Percentiles rank a stretch among this genome's conserved stretches.
Conservation (phyloP, 92 coral and sea anemone genomes). For the Nematostella vectensis region DNA sequence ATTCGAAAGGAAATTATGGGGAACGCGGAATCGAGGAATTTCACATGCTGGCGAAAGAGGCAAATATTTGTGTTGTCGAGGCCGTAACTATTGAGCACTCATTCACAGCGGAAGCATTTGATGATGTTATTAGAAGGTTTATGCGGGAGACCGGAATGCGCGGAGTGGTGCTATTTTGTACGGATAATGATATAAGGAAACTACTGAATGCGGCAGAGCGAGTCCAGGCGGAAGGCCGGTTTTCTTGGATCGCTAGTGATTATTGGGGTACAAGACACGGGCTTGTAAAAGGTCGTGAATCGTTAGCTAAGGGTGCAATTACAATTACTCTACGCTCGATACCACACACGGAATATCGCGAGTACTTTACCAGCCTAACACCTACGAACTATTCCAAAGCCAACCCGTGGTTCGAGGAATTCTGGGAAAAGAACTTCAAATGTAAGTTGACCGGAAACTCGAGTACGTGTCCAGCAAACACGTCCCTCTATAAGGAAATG, state of each 20-base stretch:
- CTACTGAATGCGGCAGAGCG: conserved; percentile 59
- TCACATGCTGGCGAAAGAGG: conserved; percentile 45
- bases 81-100: conserved; percentile 41
- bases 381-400: conserved; percentile 32
- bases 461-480: conserved; percentile 22
- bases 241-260: conserved; percentile 83
- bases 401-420: conserved; percentile 90
- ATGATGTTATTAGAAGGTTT: conserved; percentile 35
- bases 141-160: conserved; percentile 37
- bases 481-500: conserved; percentile 13
- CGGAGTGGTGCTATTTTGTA: conserved; percentile 71
- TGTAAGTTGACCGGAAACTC: conserved; percentile 38
- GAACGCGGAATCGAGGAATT: conserved; percentile 76
- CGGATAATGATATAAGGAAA: conserved; percentile 63
- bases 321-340: conserved; percentile 56
- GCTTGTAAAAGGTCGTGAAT: conserved; percentile 51
- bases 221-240: conserved; percentile 27
- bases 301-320: conserved; percentile 76
- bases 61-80: conserved; percentile 69
- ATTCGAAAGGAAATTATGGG: conserved; percentile 89
- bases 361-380: conserved; percentile 50
- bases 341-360: conserved; percentile 5
- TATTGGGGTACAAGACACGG: conserved; percentile 84
- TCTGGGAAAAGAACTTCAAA: conserved; percentile 57
- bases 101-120: conserved; percentile 21